Percentiles rank a stretch among this genome's conserved stretches.
Conservation (phyloP, 92 coral and sea anemone genomes). For the Virgularia gustaviana region DNA sequence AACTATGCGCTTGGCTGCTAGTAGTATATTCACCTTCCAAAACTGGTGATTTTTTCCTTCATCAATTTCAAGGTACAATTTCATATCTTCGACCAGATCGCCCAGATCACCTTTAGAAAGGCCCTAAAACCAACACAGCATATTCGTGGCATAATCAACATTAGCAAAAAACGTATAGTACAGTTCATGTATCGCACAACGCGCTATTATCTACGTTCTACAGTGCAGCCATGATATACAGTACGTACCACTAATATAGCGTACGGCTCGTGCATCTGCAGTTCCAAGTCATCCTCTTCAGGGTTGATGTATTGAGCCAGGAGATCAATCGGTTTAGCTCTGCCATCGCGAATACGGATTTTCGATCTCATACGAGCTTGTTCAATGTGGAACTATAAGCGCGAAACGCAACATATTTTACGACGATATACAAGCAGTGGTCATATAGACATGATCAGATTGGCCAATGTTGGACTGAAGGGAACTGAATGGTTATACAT, state of each 20-base stretch:
- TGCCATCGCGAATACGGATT: constrained; percentile 84
- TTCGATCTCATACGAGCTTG: constrained; percentile 89
- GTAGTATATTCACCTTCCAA: constrained; percentile 69
- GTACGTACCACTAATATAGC: constrained; percentile 88
- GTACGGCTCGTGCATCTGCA: constrained; percentile 97
- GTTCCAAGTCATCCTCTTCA: constrained; percentile 77
- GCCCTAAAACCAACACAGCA: constrained; percentile 53
- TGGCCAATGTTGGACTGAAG: no score
- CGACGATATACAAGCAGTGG: neutral
- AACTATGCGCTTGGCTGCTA: neutral
- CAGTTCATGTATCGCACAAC: no score
- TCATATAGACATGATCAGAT: no score
- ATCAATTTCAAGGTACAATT: constrained; percentile 90
- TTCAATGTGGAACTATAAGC: constrained; percentile 73
- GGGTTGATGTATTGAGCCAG: constrained; percentile 83
- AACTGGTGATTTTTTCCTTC: constrained; percentile 83
- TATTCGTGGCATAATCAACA: neutral
- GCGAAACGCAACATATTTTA: neutral
- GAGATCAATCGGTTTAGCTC: constrained; percentile 98
- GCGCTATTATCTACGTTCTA: no score
- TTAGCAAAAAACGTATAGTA: constrained; percentile 37
- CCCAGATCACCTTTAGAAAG: constrained; percentile 72
- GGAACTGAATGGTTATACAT: no score
- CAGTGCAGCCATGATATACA: no score
- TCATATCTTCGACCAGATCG: constrained; percentile 85